phyloP scores from a whole-genome alignment of 1,140 invertebrate genomes.

The Meteorus sp. region DNA sequence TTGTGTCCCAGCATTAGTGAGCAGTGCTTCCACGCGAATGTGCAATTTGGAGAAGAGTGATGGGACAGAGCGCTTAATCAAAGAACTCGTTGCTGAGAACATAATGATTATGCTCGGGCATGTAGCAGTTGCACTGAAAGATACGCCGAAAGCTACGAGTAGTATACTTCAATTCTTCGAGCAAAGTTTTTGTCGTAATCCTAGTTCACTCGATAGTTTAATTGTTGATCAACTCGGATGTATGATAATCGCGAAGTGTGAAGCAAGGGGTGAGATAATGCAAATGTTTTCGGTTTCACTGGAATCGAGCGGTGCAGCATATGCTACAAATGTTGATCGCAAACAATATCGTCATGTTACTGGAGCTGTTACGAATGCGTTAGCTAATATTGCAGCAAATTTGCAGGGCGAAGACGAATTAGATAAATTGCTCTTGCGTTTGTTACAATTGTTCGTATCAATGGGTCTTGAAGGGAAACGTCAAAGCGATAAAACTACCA shows the following conservation, averaged over 20 bases:
- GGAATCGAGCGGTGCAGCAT: slow-evolving; percentile 88
- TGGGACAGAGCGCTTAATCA: slow-evolving; percentile 44
- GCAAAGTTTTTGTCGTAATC: slow-evolving; percentile 91
- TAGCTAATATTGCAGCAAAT: slow-evolving; percentile 93
- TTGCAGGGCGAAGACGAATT: slow-evolving; percentile 86
- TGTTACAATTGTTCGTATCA: slow-evolving; percentile 96
- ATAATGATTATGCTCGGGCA: slow-evolving; percentile 97
- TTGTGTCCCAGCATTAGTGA: slow-evolving; percentile 91
- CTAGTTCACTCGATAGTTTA: slow-evolving; percentile 83
- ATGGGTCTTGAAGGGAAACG: slow-evolving; percentile 95
- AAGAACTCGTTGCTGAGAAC: slow-evolving; percentile 87
- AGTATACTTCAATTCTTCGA: slow-evolving; percentile 97
- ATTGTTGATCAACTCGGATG: slow-evolving; percentile 97
- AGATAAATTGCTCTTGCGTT: slow-evolving; percentile 81
- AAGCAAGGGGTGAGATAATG: slow-evolving; percentile 87
- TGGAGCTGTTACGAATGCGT: slow-evolving; percentile 89
- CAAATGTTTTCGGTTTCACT: slow-evolving; percentile 96
- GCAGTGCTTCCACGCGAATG: slow-evolving; percentile 90
- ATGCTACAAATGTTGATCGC: slow-evolving; percentile 74
- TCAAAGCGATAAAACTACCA: slow-evolving; percentile 83
- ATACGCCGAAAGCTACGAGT: slow-evolving; percentile 88
- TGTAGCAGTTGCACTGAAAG: slow-evolving; percentile 91
- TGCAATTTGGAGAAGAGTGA: slow-evolving; percentile 88
- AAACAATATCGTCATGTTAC: slow-evolving; percentile 89
- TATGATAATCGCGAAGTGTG: slow-evolving; percentile 92